Percentiles rank a stretch among this genome's conserved stretches.
phyloP scores from a whole-genome alignment of 2,888 invertebrate species.

The Calameuta idolon region DNA sequence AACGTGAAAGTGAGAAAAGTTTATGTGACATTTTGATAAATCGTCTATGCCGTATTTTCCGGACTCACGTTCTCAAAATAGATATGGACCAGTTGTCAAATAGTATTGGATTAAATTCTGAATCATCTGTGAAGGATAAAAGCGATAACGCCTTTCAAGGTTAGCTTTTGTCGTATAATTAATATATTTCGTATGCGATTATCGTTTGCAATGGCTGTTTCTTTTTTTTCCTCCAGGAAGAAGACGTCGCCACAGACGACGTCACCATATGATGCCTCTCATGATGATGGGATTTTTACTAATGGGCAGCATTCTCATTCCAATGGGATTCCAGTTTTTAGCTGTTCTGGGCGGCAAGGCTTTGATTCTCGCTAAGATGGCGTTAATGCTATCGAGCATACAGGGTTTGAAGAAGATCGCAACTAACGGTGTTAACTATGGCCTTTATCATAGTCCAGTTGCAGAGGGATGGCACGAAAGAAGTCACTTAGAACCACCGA shows the following conservation, averaged over 20 bases:
- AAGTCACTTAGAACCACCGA: constrained; percentile 56
- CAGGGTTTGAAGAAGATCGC: constrained; percentile 84
- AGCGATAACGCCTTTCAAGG: constrained; percentile 61
- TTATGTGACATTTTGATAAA: constrained; percentile 74
- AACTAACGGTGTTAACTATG: constrained; percentile 80
- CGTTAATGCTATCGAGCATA: constrained; percentile 81
- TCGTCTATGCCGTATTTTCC: constrained; percentile 71
- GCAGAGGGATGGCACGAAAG: constrained; percentile 64
- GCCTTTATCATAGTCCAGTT: constrained; percentile 75
- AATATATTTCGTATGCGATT: background rate
- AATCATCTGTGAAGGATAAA: background rate
- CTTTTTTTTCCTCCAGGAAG: constrained; percentile 48
- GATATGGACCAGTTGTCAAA: constrained; percentile 67
- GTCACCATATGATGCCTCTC: constrained; percentile 79
- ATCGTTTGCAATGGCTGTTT: background rate
- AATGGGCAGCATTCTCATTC: constrained; percentile 81
- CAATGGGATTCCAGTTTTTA: constrained; percentile 87
- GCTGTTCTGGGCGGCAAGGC: constrained; percentile 87
- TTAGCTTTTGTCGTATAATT: constrained; percentile 34
- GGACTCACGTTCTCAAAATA: constrained; percentile 77
- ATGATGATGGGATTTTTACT: constrained; percentile 84
- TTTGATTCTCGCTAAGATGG: constrained; percentile 83
- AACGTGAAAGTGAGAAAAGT: constrained; percentile 67
- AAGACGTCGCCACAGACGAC: constrained; percentile 71
- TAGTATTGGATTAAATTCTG: constrained; percentile 14